Evolutionary conservation across 2,888 invertebrate species (phyloP).

Genomic region (Melanargia galathea): DNA sequence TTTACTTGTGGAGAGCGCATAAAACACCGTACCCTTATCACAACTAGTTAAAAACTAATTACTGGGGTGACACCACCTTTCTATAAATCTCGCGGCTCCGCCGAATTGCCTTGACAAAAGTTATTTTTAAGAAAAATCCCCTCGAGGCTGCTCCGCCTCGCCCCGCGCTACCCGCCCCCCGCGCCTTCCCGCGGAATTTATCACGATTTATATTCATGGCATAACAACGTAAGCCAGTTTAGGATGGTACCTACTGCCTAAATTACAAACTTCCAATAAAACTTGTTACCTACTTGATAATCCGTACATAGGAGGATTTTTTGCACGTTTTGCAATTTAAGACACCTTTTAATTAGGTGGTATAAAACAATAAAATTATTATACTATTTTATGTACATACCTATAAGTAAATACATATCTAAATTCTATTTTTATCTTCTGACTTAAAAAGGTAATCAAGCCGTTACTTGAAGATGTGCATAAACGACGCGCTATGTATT

Average conservation of each 20-base stretch:
- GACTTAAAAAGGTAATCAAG: too few relatives aligned
- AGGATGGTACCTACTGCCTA: conserved; percentile 75
- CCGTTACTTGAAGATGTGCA: too few relatives aligned
- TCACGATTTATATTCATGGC: conserved; percentile 84
- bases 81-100: conserved; percentile 77
- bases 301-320: too few relatives aligned
- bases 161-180: conserved; percentile 51
- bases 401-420: too few relatives aligned
- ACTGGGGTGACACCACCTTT: conserved; percentile 81
- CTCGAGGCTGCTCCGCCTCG: conserved; percentile 67
- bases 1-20: conserved; percentile 58
- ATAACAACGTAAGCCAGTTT: conserved; percentile 80
- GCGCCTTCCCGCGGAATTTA: conserved; percentile 75
- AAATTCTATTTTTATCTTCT: too few relatives aligned
- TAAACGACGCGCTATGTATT: too few relatives aligned
- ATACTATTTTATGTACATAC: too few relatives aligned
- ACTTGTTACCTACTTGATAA: too few relatives aligned
- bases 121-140: conserved; percentile 83
- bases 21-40: conserved; percentile 79
- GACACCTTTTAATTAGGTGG: too few relatives aligned
- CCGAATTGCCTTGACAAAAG: conserved; percentile 81
- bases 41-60: conserved; percentile 83
- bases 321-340: too few relatives aligned
- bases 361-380: too few relatives aligned
- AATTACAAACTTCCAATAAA: conserved; percentile 70